These are phyloP conservation scores for Chelonoidis abingdonii DNA, from an alignment of 2,113 vertebrate species.

Conservation along the genomic window DNA sequence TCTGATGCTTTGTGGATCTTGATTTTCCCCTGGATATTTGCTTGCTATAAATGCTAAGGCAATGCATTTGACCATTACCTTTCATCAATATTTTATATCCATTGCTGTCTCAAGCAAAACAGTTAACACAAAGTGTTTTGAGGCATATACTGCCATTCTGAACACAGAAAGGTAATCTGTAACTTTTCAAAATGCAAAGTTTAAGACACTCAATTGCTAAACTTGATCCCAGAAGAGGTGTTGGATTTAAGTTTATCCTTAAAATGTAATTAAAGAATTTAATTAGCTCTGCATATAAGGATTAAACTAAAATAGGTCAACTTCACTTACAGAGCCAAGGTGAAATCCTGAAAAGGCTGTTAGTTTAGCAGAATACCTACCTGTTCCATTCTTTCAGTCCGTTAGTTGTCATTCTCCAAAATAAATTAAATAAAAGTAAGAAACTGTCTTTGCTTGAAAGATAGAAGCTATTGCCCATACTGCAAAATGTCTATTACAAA, in stretches of 20 bases:
- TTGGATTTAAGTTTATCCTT: not conserved
- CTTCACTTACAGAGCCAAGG: not conserved
- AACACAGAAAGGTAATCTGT: not conserved
- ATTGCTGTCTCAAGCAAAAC: not conserved
- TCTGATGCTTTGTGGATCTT: not conserved
- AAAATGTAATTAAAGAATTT: not conserved
- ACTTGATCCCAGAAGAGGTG: not conserved
- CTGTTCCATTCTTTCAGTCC: not conserved
- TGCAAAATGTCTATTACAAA: not conserved
- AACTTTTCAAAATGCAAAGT: not conserved
- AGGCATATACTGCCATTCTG: not conserved
- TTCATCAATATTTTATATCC: not conserved
- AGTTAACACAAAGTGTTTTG: not conserved
- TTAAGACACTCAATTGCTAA: not conserved
- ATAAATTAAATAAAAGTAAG: too few species aligned
- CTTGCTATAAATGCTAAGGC: not conserved
- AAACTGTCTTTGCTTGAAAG: not conserved
- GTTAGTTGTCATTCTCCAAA: not conserved
- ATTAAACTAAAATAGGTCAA: not conserved
- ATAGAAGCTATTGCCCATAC: not conserved
- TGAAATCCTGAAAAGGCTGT: not conserved
- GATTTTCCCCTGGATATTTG: not conserved
- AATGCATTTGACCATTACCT: not conserved
- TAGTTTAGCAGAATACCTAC: not conserved
- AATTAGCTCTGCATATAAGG: not conserved